A percentile compares a stretch with the other conserved stretches of the same genome.
Evolutionary conservation across 2,888 invertebrate species (phyloP).

Genomic region (Hemistola chrysoprasaria): DNA sequence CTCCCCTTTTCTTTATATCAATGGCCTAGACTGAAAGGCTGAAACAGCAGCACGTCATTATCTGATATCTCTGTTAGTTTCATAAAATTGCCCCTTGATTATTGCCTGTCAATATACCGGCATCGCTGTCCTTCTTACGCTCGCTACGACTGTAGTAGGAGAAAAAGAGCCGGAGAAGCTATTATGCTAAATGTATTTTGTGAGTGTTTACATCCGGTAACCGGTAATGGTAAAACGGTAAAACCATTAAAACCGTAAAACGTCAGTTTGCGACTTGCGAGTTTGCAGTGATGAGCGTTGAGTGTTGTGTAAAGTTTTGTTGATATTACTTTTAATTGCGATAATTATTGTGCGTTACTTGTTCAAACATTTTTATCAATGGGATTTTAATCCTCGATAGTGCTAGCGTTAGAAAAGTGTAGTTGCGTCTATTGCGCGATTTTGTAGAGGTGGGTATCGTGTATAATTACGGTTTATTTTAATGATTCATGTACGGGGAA

Average conservation of each 20-base stretch:
- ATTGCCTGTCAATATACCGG: slow-evolving; percentile 39
- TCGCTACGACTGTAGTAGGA: neutral
- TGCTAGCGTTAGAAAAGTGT: slow-evolving; percentile 31
- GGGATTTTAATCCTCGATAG: slow-evolving; percentile 44
- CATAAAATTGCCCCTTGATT: slow-evolving; percentile 30
- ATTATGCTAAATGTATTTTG: neutral
- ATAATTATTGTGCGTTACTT: slow-evolving; percentile 48
- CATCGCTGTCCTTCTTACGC: slow-evolving; percentile 35
- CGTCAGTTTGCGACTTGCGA: slow-evolving; percentile 65
- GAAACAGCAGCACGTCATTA: slow-evolving; percentile 52
- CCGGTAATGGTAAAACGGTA: too few species aligned
- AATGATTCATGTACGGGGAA: slow-evolving; percentile 76
- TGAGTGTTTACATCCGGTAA: slow-evolving; percentile 35
- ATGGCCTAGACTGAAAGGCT: slow-evolving; percentile 7
- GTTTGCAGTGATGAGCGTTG: slow-evolving; percentile 47
- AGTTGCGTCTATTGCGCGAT: slow-evolving; percentile 35
- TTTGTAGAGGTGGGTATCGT: slow-evolving; percentile 49
- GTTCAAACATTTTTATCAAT: slow-evolving; percentile 55
- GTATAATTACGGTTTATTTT: slow-evolving; percentile 48
- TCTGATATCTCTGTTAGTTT: slow-evolving; percentile 15
- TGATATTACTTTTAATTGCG: slow-evolving; percentile 63
- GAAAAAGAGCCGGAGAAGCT: slow-evolving; percentile 2
- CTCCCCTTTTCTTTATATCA: too few species aligned
- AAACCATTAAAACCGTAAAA: too few species aligned
- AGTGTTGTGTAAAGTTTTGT: slow-evolving; percentile 71